These are phyloP conservation scores for Eilema sororculum DNA, from an alignment of 2,888 invertebrate genomes.

Conservation along the genomic window DNA sequence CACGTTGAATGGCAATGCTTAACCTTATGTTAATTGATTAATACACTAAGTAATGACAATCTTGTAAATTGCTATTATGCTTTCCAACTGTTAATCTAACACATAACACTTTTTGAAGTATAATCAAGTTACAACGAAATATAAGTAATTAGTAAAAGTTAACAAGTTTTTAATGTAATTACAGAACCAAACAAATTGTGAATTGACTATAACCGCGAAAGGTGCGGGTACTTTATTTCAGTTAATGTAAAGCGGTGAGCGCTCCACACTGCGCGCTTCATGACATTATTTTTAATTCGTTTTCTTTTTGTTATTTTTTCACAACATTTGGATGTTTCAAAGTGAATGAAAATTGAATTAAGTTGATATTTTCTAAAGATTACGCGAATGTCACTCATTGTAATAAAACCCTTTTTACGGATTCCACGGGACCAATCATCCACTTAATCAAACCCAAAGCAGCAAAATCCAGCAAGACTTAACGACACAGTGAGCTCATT, in stretches of 20 bases:
- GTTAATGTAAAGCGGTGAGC: neutral
- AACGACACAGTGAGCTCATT: too few relatives aligned
- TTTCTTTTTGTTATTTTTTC: neutral
- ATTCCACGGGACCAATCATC: too few relatives aligned
- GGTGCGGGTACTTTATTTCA: neutral
- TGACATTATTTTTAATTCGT: neutral
- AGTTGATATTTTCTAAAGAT: too few relatives aligned
- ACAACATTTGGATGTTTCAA: neutral
- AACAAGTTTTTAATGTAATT: neutral
- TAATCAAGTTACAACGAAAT: neutral
- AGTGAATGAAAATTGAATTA: neutral
- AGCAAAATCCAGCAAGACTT: too few relatives aligned
- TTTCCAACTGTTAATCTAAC: neutral
- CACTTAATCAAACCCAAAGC: too few relatives aligned
- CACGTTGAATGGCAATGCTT: too few relatives aligned
- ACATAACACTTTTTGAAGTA: neutral
- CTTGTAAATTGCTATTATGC: too few relatives aligned
- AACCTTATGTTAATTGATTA: neutral
- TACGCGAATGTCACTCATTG: too few relatives aligned
- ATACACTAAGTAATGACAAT: neutral
- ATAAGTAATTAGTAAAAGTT: neutral
- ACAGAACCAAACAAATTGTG: neutral
- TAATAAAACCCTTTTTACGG: too few relatives aligned
- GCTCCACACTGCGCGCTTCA: neutral
- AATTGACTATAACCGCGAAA: neutral